Evolutionary conservation across 1,140 invertebrate genomes (phyloP).

Genomic region (Tetraneura akinire): DNA sequence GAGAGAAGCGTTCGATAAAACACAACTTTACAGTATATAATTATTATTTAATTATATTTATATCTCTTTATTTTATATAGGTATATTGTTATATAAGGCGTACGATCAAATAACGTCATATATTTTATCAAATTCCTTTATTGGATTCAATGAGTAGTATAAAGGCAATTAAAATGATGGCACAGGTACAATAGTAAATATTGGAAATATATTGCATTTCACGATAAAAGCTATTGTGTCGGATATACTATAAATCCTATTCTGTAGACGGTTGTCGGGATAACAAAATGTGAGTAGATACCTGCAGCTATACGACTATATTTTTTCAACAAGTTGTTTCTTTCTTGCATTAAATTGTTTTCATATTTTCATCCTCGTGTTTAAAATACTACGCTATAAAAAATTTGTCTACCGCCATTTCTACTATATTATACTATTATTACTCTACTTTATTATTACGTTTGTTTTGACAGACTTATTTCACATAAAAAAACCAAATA

Average conservation of each 20-base stretch:
- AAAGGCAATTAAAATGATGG: background rate
- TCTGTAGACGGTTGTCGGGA: background rate
- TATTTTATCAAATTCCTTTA: background rate
- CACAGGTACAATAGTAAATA: background rate
- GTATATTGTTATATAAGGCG: background rate
- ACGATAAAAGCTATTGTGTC: background rate
- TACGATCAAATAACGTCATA: too few species aligned
- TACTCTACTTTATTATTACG: too few species aligned
- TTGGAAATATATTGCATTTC: background rate
- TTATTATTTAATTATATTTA: too few species aligned
- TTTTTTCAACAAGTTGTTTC: slow-evolving; percentile 4
- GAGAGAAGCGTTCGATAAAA: too few species aligned
- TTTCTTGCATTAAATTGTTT: background rate
- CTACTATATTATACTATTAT: too few species aligned
- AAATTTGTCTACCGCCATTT: too few species aligned
- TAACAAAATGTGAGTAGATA: too few species aligned
- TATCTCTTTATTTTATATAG: too few species aligned
- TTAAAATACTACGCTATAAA: background rate
- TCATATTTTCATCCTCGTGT: background rate
- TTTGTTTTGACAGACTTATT: too few species aligned
- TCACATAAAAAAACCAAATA: slow-evolving; percentile 39
- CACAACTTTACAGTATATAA: too few species aligned
- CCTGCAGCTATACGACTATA: too few species aligned
- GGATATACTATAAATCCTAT: slow-evolving; percentile 4
- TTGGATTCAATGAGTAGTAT: background rate